phyloP scores from a whole-genome alignment of 2,797 vertebrate genomes.

The Pantherophis alleghaniensis region DNA sequence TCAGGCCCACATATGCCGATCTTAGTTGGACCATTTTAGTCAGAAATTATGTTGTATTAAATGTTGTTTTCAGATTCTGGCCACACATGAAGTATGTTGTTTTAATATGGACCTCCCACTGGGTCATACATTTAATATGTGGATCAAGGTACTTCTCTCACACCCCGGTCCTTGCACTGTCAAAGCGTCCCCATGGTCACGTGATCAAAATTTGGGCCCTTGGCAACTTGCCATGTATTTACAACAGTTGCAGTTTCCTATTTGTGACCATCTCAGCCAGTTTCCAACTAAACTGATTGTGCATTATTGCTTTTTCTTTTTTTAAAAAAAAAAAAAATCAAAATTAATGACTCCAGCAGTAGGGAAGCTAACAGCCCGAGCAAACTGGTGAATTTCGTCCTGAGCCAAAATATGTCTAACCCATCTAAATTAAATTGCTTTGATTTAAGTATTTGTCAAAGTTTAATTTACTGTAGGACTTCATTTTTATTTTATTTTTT shows the following conservation, averaged over 20 bases:
- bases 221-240: not conserved
- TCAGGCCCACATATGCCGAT: no score
- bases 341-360: not conserved
- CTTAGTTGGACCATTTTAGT: no score
- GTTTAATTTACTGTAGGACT: conserved; percentile 40
- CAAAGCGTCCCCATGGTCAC: not conserved
- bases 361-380: conserved; percentile 42
- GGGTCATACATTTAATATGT: no score
- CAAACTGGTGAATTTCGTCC: conserved; percentile 37
- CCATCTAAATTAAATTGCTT: conserved; percentile 58
- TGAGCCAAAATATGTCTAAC: conserved; percentile 48
- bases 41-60: no score
- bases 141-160: no score
- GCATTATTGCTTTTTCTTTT: not conserved
- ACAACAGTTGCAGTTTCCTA: not conserved
- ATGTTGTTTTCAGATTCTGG: no score
- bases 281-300: not conserved
- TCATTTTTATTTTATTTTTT: conserved; percentile 13
- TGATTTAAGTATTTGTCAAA: conserved; percentile 47
- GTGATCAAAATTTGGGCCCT: not conserved
- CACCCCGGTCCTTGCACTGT: no score
- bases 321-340: not conserved
- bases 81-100: no score
- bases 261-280: not conserved
- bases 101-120: no score